These are phyloP conservation scores for Atta colombica DNA, from an alignment of 1,140 invertebrate species.

Conservation along the genomic window DNA sequence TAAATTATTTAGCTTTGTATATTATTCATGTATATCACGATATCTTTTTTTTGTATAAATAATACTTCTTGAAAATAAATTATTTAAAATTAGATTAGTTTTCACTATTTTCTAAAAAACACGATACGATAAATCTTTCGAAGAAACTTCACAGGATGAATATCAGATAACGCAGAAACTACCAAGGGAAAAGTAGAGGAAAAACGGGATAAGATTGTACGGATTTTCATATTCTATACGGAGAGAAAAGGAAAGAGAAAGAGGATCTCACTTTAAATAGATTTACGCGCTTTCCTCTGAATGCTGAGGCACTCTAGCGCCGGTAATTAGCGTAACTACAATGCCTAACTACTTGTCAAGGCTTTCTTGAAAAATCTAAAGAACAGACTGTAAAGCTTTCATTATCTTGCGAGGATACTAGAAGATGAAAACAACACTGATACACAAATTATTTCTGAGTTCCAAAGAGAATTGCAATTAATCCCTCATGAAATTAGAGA, in stretches of 20 bases:
- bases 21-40: neutral
- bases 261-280: constrained; percentile 79
- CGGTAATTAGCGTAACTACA: constrained; percentile 82
- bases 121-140: neutral
- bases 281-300: constrained; percentile 80
- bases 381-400: neutral
- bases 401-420: constrained; percentile 22
- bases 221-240: constrained; percentile 75
- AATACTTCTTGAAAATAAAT: neutral
- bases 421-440: constrained; percentile 14
- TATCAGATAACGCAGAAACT: constrained; percentile 21
- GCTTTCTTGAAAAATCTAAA: constrained; percentile 25
- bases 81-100: constrained; percentile 5
- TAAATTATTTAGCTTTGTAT: neutral
- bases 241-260: neutral
- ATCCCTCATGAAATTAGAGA: neutral
- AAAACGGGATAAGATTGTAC: constrained; percentile 17
- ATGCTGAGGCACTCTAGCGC: constrained; percentile 80
- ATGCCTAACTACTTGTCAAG: neutral
- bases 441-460: neutral
- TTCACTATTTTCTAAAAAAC: neutral
- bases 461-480: constrained; percentile 11
- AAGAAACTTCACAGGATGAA: neutral
- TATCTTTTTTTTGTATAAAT: neutral
- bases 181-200: constrained; percentile 16